These are phyloP conservation scores for Hypanus sabinus DNA, from an alignment of 2,113 vertebrate genomes.

Conservation along the genomic window DNA sequence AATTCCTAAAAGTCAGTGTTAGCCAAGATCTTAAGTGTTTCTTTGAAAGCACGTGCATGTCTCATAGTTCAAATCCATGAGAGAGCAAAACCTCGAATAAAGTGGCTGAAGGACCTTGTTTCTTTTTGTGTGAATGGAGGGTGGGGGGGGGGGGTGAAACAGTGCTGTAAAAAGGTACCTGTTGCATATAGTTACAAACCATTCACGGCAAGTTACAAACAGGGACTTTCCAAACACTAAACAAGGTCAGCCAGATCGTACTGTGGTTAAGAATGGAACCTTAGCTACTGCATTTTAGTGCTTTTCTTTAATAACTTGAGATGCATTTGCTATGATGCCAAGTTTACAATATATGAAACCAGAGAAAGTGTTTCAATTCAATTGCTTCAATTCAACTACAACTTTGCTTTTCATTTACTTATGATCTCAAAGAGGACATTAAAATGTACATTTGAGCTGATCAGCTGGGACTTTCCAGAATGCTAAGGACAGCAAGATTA, in stretches of 20 bases:
- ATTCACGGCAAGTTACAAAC: conserved; percentile 28
- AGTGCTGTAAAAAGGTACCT: neutral
- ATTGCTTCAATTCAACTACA: too few species aligned
- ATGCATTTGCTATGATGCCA: conserved; percentile 18
- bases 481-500: neutral
- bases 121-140: conserved; percentile 34
- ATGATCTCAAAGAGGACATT: neutral
- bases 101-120: neutral
- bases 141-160: neutral
- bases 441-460: neutral
- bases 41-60: neutral
- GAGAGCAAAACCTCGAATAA: neutral
- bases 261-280: conserved; percentile 24
- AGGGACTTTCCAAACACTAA: conserved; percentile 30
- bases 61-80: neutral
- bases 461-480: conserved; percentile 15
- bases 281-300: neutral
- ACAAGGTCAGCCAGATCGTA: conserved; percentile 23
- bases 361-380: conserved; percentile 26
- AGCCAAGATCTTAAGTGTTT: neutral
- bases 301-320: neutral
- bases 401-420: neutral
- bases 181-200: neutral
- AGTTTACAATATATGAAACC: neutral
- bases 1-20: neutral